phyloP scores from a whole-genome alignment of 2,797 vertebrate genomes.

The Tapera naevia region DNA sequence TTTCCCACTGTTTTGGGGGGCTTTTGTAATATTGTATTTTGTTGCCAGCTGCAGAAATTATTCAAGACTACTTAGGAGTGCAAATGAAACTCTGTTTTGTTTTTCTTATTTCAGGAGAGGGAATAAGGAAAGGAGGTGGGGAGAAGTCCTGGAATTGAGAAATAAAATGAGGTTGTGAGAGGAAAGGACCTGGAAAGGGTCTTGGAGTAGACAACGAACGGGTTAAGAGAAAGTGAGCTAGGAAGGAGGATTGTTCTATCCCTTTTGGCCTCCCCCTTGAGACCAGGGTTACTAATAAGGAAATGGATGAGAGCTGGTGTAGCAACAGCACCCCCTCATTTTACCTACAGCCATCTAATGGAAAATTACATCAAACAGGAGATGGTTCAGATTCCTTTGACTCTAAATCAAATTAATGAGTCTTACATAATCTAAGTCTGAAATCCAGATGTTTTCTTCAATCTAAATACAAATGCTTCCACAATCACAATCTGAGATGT shows the following conservation, averaged over 20 bases:
- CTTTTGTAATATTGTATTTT: background rate
- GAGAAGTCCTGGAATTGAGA: background rate
- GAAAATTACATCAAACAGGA: background rate
- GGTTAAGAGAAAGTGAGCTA: background rate
- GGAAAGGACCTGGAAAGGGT: background rate
- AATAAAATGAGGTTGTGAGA: background rate
- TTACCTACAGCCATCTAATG: background rate
- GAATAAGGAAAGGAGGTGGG: background rate
- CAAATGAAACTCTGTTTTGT: background rate
- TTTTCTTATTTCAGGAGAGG: background rate
- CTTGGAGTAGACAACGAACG: rapidly evolving
- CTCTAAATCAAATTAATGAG: background rate
- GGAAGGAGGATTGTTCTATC: background rate
- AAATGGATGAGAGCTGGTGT: background rate
- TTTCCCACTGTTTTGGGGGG: background rate
- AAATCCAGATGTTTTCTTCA: background rate
- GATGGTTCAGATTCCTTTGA: background rate
- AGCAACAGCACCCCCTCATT: background rate
- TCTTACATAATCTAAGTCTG: background rate
- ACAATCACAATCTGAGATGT: background rate
- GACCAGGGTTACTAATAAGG: background rate
- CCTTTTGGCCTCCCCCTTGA: background rate
- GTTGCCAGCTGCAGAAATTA: background rate
- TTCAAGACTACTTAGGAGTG: background rate
- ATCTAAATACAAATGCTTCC: background rate